A percentile compares a stretch with the other conserved stretches of the same genome.
Evolutionary conservation across 1,140 invertebrate species (phyloP).

Genomic region (Helicorthomorpha holstii): DNA sequence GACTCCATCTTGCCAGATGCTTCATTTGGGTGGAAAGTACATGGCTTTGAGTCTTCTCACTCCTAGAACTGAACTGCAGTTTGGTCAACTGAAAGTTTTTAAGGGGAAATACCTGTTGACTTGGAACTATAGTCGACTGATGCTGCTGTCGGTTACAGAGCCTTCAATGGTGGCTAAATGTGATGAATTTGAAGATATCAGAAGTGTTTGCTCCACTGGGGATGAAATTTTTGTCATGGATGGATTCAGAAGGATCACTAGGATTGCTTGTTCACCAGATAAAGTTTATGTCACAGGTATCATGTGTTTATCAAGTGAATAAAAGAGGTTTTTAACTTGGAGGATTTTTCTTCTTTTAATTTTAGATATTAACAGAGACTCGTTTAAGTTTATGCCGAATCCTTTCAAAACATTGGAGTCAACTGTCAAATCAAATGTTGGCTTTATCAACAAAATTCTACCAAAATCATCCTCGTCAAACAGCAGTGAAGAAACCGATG

Average conservation of each 20-base stretch:
- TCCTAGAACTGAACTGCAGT: background rate
- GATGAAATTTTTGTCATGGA: conserved; percentile 66
- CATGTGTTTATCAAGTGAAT: too few species aligned
- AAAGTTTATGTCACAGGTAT: too few species aligned
- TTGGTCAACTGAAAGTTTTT: conserved; percentile 17
- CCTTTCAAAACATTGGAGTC: too few species aligned
- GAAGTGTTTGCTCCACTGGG: conserved; percentile 41
- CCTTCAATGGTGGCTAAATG: conserved; percentile 28
- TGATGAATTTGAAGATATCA: conserved; percentile 29
- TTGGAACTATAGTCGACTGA: conserved; percentile 47
- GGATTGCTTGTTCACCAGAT: conserved; percentile 33
- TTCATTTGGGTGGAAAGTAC: background rate
- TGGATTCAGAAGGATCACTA: conserved; percentile 42
- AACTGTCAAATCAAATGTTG: too few species aligned
- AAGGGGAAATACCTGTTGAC: conserved; percentile 51
- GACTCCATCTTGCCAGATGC: background rate
- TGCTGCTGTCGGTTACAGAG: conserved; percentile 50
- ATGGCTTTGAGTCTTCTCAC: background rate
- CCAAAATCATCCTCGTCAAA: too few species aligned
- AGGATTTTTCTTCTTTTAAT: too few species aligned
- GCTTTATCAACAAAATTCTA: too few species aligned
- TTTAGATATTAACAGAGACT: too few species aligned
- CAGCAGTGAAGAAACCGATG: too few species aligned
- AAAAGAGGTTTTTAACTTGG: too few species aligned
- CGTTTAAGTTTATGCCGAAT: too few species aligned